A percentile compares a stretch with the other conserved stretches of the same genome.
Conservation (phyloP, 1,140 invertebrate genomes). For the Ectropis grisescens region DNA sequence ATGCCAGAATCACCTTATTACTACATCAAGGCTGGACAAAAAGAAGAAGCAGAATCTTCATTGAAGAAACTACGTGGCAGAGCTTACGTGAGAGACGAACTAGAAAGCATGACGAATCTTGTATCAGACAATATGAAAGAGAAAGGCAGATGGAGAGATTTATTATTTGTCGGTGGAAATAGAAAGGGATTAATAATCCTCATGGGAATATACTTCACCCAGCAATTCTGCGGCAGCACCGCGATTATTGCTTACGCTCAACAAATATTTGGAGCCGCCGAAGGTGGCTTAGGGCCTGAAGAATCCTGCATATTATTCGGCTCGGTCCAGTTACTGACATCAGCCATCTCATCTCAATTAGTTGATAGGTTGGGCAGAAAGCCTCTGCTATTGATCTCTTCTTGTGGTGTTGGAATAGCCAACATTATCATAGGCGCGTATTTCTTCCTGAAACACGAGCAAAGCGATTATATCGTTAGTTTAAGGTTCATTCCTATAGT, state of each 20-base stretch:
- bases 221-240: conserved; percentile 84
- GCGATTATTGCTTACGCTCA: conserved; percentile 82
- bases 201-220: conserved; percentile 77
- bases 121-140: conserved; percentile 70
- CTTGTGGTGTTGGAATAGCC: conserved; percentile 66
- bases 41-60: conserved; percentile 73
- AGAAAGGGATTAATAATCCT: conserved; percentile 76
- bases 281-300: conserved; percentile 62
- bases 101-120: conserved; percentile 73
- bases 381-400: conserved; percentile 76
- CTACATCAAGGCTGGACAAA: conserved; percentile 70
- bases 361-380: conserved; percentile 81
- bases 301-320: conserved; percentile 77
- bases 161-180: conserved; percentile 72
- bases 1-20: conserved; percentile 88
- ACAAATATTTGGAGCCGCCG: conserved; percentile 76
- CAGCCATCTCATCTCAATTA: conserved; percentile 73
- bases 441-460: conserved; percentile 69
- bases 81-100: conserved; percentile 72
- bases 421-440: conserved; percentile 74
- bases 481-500: conserved; percentile 75
- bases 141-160: conserved; percentile 70
- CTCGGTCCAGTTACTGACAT: conserved; percentile 75
- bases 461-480: conserved; percentile 38
- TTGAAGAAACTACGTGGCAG: conserved; percentile 75